Evolutionary conservation across 2,113 vertebrate species (phyloP), one percentile per base, ranked within the genome.

Genomic region (Triplophysa siluroides): DNA sequence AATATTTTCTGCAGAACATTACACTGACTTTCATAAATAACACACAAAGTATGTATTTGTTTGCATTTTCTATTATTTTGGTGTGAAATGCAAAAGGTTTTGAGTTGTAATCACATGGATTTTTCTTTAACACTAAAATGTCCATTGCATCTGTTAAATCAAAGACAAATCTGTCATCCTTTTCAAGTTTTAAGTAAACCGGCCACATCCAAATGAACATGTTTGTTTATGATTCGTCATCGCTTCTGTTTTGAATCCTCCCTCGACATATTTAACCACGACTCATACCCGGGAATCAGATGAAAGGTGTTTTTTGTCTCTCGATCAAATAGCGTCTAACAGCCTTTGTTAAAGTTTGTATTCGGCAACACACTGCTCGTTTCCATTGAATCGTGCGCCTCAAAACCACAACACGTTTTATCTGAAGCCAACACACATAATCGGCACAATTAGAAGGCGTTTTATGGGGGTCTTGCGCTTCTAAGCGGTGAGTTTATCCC

Each of bases 381-480:
- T 71, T 83, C 58, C 61, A 81, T 84, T 79, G 66, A 80, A 85
- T 88, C 71, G 29, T 47, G 61, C 71, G 24, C 33, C 70, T 68
- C 47, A 70, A 84, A 85, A 78, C 81, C 78, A 54, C 63, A 66
- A 72, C 71, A 66, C 61, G 81, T 86, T 85, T 88, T 76, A 87
- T 87, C 78, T 81, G 74, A 78, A 80, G 85, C 83, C 86, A 86
- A 61, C 81, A 79, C 72, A 65, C 81, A 85, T 83, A 79, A 88
- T 88, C 65, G 78, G 63, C 79, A 82, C 86, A 83, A 84, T 87
- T 87, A 87, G 80, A 75, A 72, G 58, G 13, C 71, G 76, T 79
- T 86, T 88, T 81, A 71, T 78, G 50, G 66, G 75, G 77, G 60
- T 84, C 81, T 86, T 61, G 79, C 52, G 45, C 80, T 84, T 85